These are phyloP conservation scores for Xenopus petersii DNA, from an alignment of 2,797 vertebrate species.

Conservation along the genomic window DNA sequence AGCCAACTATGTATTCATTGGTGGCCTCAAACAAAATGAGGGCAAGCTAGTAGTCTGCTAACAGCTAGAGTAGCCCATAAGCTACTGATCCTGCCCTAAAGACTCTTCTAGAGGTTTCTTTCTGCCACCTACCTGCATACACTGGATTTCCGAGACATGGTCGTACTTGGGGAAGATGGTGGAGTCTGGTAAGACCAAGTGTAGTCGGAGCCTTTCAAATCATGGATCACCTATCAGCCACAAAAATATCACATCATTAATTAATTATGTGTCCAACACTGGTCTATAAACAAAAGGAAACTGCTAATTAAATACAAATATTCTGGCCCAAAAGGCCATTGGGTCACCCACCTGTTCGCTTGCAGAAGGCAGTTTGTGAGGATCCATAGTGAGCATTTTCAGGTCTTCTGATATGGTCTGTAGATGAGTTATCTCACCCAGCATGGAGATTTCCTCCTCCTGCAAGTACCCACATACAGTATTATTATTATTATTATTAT, in stretches of 20 bases:
- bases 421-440: constrained; percentile 90
- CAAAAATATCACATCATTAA: constrained; percentile 1
- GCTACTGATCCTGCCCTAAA: too few species aligned
- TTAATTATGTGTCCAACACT: neutral
- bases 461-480: constrained; percentile 51
- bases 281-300: too few species aligned
- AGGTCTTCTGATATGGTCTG: constrained; percentile 94
- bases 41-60: too few species aligned
- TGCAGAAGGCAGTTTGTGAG: constrained; percentile 88
- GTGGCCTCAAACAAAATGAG: too few species aligned
- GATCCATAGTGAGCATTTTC: constrained; percentile 90
- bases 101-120: neutral
- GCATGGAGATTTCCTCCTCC: constrained; percentile 95
- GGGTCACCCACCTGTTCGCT: constrained; percentile 82
- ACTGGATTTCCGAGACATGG: constrained; percentile 96
- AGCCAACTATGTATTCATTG: too few species aligned
- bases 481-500: too few species aligned
- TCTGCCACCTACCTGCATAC: constrained; percentile 87
- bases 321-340: too few species aligned
- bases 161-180: constrained; percentile 92
- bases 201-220: constrained; percentile 95
- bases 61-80: too few species aligned
- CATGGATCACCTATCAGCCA: constrained; percentile 84
- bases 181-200: constrained; percentile 96
- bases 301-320: too few species aligned